phyloP scores from a whole-genome alignment of 2,888 invertebrate species.

The Bombylius discolor region DNA sequence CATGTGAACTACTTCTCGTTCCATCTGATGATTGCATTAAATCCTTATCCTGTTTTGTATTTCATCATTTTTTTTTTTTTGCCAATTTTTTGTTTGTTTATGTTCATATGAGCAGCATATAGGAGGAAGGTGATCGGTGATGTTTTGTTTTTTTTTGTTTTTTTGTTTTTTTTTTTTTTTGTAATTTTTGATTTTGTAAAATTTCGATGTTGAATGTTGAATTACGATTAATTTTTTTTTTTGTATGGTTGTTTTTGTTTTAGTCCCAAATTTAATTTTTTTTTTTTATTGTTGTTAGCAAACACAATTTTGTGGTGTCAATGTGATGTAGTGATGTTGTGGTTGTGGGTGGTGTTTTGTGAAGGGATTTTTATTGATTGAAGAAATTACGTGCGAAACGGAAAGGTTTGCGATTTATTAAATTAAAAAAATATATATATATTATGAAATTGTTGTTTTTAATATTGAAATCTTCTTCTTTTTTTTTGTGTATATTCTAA shows the following conservation, averaged over 20 bases:
- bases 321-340: not conserved
- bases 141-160: not conserved
- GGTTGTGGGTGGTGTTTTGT: not conserved
- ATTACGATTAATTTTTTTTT: not conserved
- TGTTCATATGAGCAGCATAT: not conserved
- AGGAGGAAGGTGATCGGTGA: too few relatives aligned
- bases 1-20: constrained; percentile 22
- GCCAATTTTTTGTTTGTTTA: too few relatives aligned
- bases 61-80: not conserved
- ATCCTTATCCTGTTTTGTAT: constrained; percentile 3
- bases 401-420: not conserved
- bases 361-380: not conserved
- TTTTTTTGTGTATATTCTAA: not conserved
- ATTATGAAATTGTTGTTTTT: constrained; percentile 2
- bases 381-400: constrained; percentile 5
- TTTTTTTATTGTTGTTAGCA: not conserved
- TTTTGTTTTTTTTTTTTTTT: not conserved
- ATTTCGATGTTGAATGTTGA: not conserved
- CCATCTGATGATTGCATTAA: constrained; percentile 9
- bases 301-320: not conserved
- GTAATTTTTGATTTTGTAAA: too few relatives aligned
- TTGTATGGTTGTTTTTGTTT: too few relatives aligned
- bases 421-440: constrained; percentile 1
- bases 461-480: not conserved
- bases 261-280: not conserved